Evolutionary conservation across 2,113 vertebrate species (phyloP).

Genomic region (Lonchura striata): DNA sequence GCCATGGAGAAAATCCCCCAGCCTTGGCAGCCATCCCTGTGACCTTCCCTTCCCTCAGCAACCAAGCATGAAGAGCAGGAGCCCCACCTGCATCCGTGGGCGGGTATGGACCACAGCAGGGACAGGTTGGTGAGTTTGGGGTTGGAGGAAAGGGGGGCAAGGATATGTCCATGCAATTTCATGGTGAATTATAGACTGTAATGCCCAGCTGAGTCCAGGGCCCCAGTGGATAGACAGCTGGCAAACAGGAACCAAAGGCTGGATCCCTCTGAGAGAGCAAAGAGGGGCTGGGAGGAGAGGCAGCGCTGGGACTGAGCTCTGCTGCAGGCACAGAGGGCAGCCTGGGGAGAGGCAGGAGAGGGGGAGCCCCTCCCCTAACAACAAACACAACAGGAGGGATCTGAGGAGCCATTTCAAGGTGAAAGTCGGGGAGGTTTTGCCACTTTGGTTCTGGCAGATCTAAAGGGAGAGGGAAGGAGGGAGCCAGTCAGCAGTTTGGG

Average conservation of each 20-base stretch:
- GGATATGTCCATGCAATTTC: background rate
- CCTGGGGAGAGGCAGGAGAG: background rate
- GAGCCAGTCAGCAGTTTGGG: background rate
- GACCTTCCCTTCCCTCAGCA: background rate
- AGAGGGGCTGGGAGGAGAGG: background rate
- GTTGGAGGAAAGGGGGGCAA: background rate
- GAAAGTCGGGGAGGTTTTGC: slow-evolving; percentile 26
- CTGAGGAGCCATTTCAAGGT: background rate
- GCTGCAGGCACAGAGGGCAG: background rate
- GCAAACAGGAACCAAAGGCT: background rate
- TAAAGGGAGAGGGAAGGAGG: background rate
- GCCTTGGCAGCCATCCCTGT: background rate
- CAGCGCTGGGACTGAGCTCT: fast-evolving
- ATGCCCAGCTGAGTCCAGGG: background rate
- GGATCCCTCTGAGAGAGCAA: background rate
- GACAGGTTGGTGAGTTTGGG: background rate
- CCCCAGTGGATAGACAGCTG: background rate
- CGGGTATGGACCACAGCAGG: background rate
- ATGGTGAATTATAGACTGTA: background rate
- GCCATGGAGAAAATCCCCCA: slow-evolving; percentile 7
- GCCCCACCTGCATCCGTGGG: background rate
- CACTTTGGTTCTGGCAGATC: background rate
- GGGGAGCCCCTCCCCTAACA: background rate
- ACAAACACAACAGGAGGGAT: background rate
- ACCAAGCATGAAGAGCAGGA: background rate